phyloP scores from a whole-genome alignment of 2,113 vertebrate genomes.

The Myrmecophaga tridactyla region DNA sequence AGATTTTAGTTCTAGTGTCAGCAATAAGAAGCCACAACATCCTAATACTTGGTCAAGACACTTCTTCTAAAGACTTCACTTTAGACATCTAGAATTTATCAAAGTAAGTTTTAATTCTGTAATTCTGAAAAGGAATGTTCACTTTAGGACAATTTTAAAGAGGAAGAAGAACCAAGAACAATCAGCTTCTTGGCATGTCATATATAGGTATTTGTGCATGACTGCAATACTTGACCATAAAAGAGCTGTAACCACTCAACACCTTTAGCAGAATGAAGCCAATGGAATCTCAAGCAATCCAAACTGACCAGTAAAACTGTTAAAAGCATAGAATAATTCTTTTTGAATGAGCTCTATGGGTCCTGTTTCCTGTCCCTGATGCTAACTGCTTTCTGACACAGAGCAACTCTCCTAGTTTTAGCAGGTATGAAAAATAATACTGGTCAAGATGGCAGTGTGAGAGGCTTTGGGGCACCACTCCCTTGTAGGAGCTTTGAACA shows the following conservation, averaged over 20 bases:
- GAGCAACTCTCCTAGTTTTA: neutral
- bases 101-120: constrained; percentile 25
- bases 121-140: neutral
- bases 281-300: neutral
- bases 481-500: too few species aligned
- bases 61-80: neutral
- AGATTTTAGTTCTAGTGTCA: neutral
- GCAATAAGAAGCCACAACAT: neutral
- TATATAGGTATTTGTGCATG: neutral
- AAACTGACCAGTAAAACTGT: neutral
- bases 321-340: neutral
- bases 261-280: neutral
- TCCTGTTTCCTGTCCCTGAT: neutral
- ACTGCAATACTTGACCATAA: neutral
- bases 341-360: neutral
- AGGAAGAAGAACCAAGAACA: neutral
- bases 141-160: neutral
- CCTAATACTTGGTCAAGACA: neutral
- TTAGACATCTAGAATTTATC: neutral
- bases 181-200: neutral
- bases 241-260: neutral
- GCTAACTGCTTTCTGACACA: neutral
- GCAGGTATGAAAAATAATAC: neutral
- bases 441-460: too few species aligned
- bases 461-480: too few species aligned